Conservation (phyloP, 2,888 invertebrate species). For the Drosophila putrida region DNA sequence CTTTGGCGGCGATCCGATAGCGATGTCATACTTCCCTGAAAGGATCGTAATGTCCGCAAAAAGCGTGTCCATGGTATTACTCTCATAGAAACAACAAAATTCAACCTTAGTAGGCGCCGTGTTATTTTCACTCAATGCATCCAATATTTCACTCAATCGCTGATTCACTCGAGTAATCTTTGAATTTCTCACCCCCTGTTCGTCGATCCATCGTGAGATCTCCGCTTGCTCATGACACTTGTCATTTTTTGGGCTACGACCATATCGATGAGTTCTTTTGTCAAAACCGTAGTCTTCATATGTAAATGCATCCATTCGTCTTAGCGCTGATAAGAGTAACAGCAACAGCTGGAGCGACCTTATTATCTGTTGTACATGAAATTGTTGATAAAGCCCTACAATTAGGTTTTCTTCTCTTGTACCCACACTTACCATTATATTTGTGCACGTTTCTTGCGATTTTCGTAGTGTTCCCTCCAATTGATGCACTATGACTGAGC, state of each 20-base stretch:
- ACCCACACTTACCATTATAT: slow-evolving; percentile 35
- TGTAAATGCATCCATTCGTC: slow-evolving; percentile 4
- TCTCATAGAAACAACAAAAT: slow-evolving; percentile 55
- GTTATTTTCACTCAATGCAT: slow-evolving; percentile 5
- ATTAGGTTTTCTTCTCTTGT: neutral
- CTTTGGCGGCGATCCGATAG: neutral
- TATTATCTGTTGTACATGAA: slow-evolving; percentile 13
- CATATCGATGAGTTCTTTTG: neutral
- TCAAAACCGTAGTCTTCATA: slow-evolving; percentile 7
- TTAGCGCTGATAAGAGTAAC: slow-evolving; percentile 39
- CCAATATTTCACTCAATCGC: slow-evolving; percentile 16
- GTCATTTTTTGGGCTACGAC: neutral
- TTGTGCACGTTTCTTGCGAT: slow-evolving; percentile 43
- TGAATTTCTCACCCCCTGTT: slow-evolving; percentile 27
- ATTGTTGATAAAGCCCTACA: slow-evolving; percentile 6
- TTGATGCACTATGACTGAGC: slow-evolving; percentile 42
- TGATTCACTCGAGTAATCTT: slow-evolving; percentile 39
- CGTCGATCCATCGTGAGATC: slow-evolving; percentile 47
- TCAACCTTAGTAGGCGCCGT: neutral
- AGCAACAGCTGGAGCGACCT: slow-evolving; percentile 27
- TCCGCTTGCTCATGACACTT: slow-evolving; percentile 20
- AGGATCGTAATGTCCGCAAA: slow-evolving; percentile 27
- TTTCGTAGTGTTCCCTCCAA: slow-evolving; percentile 20
- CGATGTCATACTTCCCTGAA: neutral
- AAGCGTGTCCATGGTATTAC: slow-evolving; percentile 27